Percentiles rank a stretch among this genome's conserved stretches.
Conservation (phyloP, 2,797 vertebrate genomes). For the Anguilla anguilla region DNA sequence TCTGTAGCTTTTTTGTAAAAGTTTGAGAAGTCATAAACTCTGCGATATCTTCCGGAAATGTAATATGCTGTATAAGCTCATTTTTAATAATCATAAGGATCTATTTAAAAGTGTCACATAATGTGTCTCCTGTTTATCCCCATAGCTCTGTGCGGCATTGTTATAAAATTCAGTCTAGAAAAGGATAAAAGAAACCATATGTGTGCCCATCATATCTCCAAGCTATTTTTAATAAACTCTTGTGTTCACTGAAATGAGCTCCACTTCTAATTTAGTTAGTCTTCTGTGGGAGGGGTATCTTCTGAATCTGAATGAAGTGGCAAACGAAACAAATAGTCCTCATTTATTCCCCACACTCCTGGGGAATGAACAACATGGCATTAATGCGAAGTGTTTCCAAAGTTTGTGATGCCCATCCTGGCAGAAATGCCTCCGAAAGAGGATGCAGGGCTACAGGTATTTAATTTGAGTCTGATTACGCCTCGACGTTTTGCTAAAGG, state of each 20-base stretch:
- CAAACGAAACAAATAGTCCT: neutral
- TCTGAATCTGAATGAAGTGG: conserved; percentile 1
- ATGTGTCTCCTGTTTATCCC: neutral
- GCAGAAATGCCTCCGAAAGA: neutral
- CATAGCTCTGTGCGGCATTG: neutral
- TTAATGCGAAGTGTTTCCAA: conserved; percentile 15
- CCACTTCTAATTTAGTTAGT: neutral
- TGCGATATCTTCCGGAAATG: neutral
- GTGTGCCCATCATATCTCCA: neutral
- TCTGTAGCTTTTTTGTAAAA: neutral
- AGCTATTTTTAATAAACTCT: conserved; percentile 13
- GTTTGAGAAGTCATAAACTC: neutral
- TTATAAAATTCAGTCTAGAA: neutral
- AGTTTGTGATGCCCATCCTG: neutral
- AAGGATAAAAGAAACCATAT: neutral
- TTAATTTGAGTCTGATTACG: neutral
- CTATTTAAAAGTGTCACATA: neutral
- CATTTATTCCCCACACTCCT: neutral
- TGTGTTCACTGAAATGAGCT: neutral
- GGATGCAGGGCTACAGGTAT: neutral
- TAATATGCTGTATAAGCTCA: neutral
- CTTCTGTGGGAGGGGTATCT: neutral
- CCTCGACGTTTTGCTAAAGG: neutral
- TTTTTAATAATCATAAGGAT: neutral
- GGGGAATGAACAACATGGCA: conserved; percentile 16